Conservation (phyloP, 2,888 invertebrate genomes). For the Ophraella communa region DNA sequence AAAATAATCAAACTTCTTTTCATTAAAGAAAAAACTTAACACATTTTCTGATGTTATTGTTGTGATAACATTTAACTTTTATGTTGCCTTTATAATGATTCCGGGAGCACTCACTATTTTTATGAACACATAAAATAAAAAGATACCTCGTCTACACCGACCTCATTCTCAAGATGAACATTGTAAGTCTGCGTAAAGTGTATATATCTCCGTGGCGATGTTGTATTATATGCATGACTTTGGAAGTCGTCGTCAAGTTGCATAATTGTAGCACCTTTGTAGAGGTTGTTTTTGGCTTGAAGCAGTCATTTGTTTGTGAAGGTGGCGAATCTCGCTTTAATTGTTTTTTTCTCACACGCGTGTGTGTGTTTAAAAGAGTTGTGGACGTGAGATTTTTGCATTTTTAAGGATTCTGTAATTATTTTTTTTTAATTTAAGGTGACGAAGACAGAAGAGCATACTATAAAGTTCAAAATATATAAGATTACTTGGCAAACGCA, state of each 20-base stretch:
- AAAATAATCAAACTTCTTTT: too few species aligned
- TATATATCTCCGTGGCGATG: conserved; percentile 4
- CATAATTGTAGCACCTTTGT: conserved; percentile 32
- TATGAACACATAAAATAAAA: background rate
- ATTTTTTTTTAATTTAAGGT: background rate
- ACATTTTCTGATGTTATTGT: too few species aligned
- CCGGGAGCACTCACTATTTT: too few species aligned
- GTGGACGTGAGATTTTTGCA: background rate
- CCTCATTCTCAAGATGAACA: conserved; percentile 11
- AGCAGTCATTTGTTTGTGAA: conserved; percentile 25
- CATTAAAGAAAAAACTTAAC: too few species aligned
- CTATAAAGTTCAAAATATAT: conserved; percentile 1
- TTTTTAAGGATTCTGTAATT: background rate
- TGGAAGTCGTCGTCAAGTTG: conserved; percentile 21
- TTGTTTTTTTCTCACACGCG: conserved; percentile 11
- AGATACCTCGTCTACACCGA: background rate
- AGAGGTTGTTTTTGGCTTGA: conserved; percentile 10
- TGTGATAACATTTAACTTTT: too few species aligned
- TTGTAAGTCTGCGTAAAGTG: conserved; percentile 1
- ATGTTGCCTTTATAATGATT: too few species aligned
- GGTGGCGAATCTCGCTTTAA: conserved; percentile 26
- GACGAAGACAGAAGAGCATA: background rate
- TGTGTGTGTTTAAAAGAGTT: background rate
- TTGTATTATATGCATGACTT: conserved; percentile 17
- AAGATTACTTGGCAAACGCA: too few species aligned